A percentile compares a stretch with the other conserved stretches of the same genome.
phyloP scores from a whole-genome alignment of 2,888 invertebrate genomes.

The Trissolcus japonicus region DNA sequence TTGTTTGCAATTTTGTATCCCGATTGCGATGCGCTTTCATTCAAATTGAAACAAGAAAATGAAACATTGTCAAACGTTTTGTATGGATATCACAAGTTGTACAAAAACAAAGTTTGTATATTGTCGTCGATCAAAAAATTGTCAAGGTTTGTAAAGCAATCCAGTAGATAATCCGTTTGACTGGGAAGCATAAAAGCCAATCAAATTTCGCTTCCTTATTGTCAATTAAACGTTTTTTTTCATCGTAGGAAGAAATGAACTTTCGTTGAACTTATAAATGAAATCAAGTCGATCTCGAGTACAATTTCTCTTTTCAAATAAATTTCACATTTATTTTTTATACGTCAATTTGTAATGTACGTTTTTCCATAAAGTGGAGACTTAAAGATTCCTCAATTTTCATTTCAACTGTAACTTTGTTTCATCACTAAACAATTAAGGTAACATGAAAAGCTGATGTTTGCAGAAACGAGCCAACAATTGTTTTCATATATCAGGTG shows the following conservation, averaged over 20 bases:
- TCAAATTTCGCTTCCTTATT: slow-evolving; percentile 27
- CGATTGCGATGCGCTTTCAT: slow-evolving; percentile 33
- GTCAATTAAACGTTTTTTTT: slow-evolving; percentile 14
- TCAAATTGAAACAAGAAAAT: slow-evolving; percentile 5
- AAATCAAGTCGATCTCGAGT: neutral
- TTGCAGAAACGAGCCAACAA: too few species aligned
- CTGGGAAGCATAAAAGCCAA: slow-evolving; percentile 17
- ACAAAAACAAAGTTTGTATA: slow-evolving; percentile 17
- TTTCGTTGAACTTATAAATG: slow-evolving; percentile 5
- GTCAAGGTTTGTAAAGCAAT: slow-evolving; percentile 52
- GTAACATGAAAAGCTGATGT: too few species aligned
- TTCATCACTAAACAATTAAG: too few species aligned
- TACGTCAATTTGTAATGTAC: too few species aligned
- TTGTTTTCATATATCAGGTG: too few species aligned
- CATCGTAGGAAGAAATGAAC: slow-evolving; percentile 22
- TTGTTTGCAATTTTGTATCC: slow-evolving; percentile 37
- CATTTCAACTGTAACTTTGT: neutral
- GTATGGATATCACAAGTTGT: too few species aligned
- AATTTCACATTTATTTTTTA: slow-evolving; percentile 17
- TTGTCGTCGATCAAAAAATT: slow-evolving; percentile 30
- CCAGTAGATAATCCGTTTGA: slow-evolving; percentile 56
- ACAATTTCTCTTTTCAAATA: neutral
- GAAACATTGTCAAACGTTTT: neutral
- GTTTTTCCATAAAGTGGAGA: too few species aligned
- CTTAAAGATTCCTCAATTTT: too few species aligned